Evolutionary conservation across 2,113 vertebrate species (phyloP), one percentile per base, ranked within the genome.

Genomic region (Fregata magnificens): DNA sequence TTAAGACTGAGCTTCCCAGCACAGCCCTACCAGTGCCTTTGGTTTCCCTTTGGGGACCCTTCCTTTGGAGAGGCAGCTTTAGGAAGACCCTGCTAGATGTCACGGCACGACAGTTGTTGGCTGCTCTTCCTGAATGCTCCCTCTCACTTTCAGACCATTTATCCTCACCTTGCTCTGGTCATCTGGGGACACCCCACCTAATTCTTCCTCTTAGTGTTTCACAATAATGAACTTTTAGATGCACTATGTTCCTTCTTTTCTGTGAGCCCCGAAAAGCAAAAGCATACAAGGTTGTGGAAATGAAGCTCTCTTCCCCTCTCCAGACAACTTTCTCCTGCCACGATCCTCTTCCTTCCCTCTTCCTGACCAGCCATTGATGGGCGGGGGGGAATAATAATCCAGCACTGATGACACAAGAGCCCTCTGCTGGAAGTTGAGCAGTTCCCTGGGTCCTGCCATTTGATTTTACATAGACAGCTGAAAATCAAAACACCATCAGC

Each of bases 211-310:
- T 52, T 79, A 52, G 10, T n/a, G 13, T 84, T 93, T 86, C 38
- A n/a, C 58, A 36, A 14, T 38, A 70, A 67, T 31, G n/a, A 58
- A 18, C 31, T 70, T 87, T 26, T 26, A 70, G 44, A 61, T 61
- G 40, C 15, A 49, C 19, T 21, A 18, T 34, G 6, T 52, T 52
- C 28, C 24, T 81, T 78, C 49, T 56, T 81, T 84, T 61, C 53
- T 47, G 13, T 0, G 0, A 73, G 40, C n/a, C 15, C 5, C 1
- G 0, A 63, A 77, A 77, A 59, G 11, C n/a, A 20, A 55, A 83
- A 87, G 32, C 8, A 44, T 6, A 14, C 4, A 47, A n/a, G 6
- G 15, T 1, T 86, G 29, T 77, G 29, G 71, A 63, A 91, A 42
- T 72, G 7, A 62, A 86, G 29, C 44, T 10, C 5, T 66, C 9